phyloP scores from a whole-genome alignment of 2,888 invertebrate genomes.

The Drosophila melanocephala region DNA sequence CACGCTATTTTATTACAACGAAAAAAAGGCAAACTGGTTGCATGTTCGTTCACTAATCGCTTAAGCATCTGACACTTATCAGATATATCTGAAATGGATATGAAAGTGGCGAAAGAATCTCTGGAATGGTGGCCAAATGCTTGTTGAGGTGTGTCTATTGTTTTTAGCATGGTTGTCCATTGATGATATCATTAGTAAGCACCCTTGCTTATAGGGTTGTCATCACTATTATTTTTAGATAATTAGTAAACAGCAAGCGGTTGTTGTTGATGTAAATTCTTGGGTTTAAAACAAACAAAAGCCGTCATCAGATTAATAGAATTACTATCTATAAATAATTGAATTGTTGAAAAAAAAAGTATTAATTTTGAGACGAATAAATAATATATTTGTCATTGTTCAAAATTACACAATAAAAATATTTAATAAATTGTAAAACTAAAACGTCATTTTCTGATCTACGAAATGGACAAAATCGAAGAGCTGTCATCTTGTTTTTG shows the following conservation, averaged over 20 bases:
- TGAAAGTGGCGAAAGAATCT: slow-evolving; percentile 7
- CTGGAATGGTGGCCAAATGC: slow-evolving; percentile 1
- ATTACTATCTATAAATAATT: background rate
- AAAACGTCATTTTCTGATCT: background rate
- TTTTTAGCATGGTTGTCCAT: slow-evolving; percentile 3
- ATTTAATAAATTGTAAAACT: background rate
- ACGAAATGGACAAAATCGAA: background rate
- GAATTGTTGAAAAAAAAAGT: background rate
- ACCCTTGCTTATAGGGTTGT: background rate
- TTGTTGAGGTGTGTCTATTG: slow-evolving; percentile 32
- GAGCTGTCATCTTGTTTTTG: background rate
- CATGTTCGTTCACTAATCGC: background rate
- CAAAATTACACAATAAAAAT: background rate
- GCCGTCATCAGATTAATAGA: background rate
- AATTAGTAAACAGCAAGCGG: background rate
- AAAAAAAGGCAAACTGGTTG: background rate
- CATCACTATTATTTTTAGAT: slow-evolving; percentile 49
- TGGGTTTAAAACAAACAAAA: slow-evolving; percentile 2
- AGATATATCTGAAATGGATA: background rate
- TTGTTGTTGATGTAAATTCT: slow-evolving; percentile 24
- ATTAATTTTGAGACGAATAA: background rate
- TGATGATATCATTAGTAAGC: slow-evolving; percentile 54
- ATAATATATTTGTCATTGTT: background rate
- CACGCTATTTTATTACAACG: slow-evolving; percentile 7
- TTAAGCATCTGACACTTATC: slow-evolving; percentile 5